These are phyloP conservation scores for Chiroxiphia lanceolata DNA, from an alignment of 2,797 vertebrate genomes.

Conservation along the genomic window DNA sequence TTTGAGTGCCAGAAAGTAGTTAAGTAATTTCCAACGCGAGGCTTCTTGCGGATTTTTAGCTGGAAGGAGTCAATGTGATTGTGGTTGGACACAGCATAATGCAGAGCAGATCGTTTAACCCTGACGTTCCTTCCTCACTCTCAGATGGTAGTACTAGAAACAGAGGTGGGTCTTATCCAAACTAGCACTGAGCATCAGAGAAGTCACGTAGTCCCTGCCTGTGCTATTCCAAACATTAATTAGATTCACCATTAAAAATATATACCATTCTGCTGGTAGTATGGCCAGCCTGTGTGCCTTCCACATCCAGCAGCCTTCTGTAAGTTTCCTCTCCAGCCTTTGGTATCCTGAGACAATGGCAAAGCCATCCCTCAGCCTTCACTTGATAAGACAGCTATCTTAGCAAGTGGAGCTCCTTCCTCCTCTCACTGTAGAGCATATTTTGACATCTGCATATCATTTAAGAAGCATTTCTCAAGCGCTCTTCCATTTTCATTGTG, in stretches of 20 bases:
- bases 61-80: conserved; percentile 31
- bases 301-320: background rate
- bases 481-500: background rate
- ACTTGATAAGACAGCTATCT: background rate
- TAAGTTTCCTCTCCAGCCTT: background rate
- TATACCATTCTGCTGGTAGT: background rate
- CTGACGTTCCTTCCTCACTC: background rate
- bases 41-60: conserved; percentile 29
- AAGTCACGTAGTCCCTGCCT: background rate
- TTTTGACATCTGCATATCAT: conserved; percentile 31
- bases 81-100: background rate
- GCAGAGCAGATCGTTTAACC: conserved; percentile 17
- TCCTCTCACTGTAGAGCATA: background rate
- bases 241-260: background rate
- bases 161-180: background rate
- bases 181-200: background rate
- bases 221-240: background rate
- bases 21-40: background rate
- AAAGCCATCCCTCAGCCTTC: background rate
- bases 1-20: conserved; percentile 13
- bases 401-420: background rate
- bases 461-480: conserved; percentile 9
- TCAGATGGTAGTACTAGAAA: background rate
- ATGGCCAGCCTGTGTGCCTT: background rate
- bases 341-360: background rate